A percentile compares a stretch with the other conserved stretches of the same genome.
Evolutionary conservation across 2,113 vertebrate genomes (phyloP).

Genomic region (Laticauda laticaudata): DNA sequence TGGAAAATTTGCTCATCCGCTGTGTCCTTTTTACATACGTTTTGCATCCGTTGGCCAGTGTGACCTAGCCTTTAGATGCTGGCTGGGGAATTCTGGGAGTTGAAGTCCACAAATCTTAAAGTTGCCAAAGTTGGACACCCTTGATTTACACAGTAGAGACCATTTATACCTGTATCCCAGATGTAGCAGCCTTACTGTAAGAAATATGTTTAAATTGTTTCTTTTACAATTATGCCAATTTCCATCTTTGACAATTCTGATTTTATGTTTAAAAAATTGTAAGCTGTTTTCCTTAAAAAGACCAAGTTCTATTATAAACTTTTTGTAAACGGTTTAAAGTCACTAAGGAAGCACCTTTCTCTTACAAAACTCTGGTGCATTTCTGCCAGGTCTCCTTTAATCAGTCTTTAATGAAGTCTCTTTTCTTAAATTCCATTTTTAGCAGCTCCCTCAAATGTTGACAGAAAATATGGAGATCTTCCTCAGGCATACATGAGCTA

Average conservation of each 20-base stretch:
- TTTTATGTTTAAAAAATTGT: background rate
- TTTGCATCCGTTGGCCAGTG: no score
- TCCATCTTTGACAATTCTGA: background rate
- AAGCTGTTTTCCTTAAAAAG: background rate
- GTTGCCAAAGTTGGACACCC: background rate
- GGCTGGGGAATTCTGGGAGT: background rate
- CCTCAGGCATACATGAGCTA: background rate
- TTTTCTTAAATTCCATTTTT: background rate
- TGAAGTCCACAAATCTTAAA: background rate
- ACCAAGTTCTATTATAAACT: background rate
- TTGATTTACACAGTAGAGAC: background rate
- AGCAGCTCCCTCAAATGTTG: background rate
- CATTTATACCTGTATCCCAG: background rate
- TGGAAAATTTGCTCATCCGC: no score
- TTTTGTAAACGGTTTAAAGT: background rate
- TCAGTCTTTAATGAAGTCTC: background rate
- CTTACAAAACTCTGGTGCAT: background rate
- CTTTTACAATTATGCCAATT: background rate
- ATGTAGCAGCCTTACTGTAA: background rate
- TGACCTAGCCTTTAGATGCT: background rate
- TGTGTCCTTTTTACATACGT: no score
- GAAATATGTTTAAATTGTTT: background rate
- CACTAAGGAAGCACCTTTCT: background rate
- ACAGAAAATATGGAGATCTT: background rate
- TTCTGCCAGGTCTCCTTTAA: background rate